phyloP scores from a whole-genome alignment of 2,888 invertebrate species.

The Salticus scenicus region DNA sequence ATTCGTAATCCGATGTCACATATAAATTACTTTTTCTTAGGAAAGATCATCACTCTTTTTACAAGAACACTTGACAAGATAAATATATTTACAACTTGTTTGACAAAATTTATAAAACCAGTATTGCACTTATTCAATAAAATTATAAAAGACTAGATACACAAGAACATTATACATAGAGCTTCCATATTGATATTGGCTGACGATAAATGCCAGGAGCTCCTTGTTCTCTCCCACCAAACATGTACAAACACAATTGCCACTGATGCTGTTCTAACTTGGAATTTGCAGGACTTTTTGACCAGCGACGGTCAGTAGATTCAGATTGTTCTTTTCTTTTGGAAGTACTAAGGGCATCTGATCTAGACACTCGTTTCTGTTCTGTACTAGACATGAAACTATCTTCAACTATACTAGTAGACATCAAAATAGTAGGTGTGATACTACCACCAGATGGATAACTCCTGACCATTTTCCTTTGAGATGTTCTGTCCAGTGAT shows the following conservation, averaged over 20 bases:
- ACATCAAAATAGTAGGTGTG: slow-evolving; percentile 52
- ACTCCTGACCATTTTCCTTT: slow-evolving; percentile 58
- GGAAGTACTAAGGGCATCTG: not conserved
- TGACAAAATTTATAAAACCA: slow-evolving; percentile 17
- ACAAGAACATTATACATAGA: slow-evolving; percentile 77
- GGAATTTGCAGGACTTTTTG: slow-evolving; percentile 58
- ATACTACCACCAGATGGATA: slow-evolving; percentile 61
- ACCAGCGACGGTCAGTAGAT: slow-evolving; percentile 62
- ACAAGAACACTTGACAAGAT: not conserved
- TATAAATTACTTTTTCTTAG: not conserved
- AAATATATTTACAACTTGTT: slow-evolving; percentile 19
- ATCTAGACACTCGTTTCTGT: slow-evolving; percentile 11
- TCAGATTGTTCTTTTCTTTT: slow-evolving; percentile 37
- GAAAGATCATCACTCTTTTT: slow-evolving; percentile 6
- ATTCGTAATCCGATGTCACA: not conserved
- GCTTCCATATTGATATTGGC: slow-evolving; percentile 87
- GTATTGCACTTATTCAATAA: slow-evolving; percentile 38
- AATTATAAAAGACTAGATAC: slow-evolving; percentile 31
- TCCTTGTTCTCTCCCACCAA: slow-evolving; percentile 87
- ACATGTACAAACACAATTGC: slow-evolving; percentile 81
- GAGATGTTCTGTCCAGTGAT: slow-evolving; percentile 69
- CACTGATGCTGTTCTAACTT: slow-evolving; percentile 70
- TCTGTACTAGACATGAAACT: slow-evolving; percentile 34
- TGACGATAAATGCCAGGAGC: slow-evolving; percentile 85
- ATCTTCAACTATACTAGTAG: slow-evolving; percentile 55